Evolutionary conservation across 2,888 invertebrate genomes (phyloP).

Genomic region (Dryadula phaetusa): DNA sequence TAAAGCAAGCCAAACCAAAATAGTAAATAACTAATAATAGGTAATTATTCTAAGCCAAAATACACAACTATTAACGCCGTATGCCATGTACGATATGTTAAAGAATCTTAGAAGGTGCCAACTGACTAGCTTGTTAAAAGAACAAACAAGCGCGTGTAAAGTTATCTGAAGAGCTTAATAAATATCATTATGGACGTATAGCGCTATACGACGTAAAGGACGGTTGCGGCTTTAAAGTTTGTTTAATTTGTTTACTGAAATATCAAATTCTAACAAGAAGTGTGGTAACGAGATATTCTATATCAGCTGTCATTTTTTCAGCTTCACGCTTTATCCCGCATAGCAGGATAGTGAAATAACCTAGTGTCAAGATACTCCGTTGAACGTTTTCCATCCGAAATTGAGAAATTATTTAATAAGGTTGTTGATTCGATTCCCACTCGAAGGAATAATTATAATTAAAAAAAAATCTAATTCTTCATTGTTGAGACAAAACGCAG

Average conservation of each 20-base stretch:
- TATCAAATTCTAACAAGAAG: background rate
- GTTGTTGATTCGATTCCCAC: too few species aligned
- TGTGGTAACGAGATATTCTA: conserved; percentile 25
- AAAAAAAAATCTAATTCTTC: too few species aligned
- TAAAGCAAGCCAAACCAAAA: too few species aligned
- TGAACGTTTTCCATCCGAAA: too few species aligned
- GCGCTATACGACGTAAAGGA: background rate
- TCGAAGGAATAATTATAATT: too few species aligned
- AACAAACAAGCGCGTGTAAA: conserved; percentile 18
- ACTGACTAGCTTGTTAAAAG: conserved; percentile 13
- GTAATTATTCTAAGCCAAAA: conserved; percentile 1
- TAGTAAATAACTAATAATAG: background rate
- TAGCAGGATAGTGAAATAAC: too few species aligned
- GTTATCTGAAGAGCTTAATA: conserved; percentile 27
- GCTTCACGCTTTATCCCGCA: background rate
- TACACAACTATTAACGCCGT: background rate
- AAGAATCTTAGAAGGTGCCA: conserved; percentile 6
- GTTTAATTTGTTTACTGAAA: conserved; percentile 7
- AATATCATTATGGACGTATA: conserved; percentile 25
- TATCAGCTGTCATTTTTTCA: background rate
- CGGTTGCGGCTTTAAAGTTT: background rate
- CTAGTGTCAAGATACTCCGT: too few species aligned
- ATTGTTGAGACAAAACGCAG: too few species aligned
- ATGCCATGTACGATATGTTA: background rate
- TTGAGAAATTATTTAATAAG: too few species aligned